These are phyloP conservation scores for Aphodius granarius DNA, from an alignment of 2,888 invertebrate genomes.

Conservation along the genomic window DNA sequence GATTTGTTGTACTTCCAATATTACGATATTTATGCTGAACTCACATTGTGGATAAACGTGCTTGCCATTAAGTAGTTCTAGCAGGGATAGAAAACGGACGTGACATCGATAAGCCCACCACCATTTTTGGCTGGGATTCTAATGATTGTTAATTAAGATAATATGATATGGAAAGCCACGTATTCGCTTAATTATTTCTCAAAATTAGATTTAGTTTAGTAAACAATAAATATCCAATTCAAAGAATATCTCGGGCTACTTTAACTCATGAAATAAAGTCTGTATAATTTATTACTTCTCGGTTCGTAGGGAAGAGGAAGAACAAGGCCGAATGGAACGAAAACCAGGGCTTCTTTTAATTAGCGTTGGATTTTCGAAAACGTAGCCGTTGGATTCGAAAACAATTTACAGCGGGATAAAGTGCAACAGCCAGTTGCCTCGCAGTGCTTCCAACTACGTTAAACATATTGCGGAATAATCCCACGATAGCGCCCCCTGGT, in stretches of 20 bases:
- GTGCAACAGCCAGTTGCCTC: not conserved
- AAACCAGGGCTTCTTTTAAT: not conserved
- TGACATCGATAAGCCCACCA: not conserved
- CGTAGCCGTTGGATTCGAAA: not conserved
- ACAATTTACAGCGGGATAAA: not conserved
- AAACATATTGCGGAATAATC: not conserved
- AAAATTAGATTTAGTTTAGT: slow-evolving; percentile 29
- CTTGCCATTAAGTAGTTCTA: not conserved
- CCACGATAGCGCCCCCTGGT: not conserved
- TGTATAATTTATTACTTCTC: not conserved
- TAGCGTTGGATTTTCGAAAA: not conserved
- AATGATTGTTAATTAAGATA: not conserved
- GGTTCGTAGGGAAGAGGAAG: not conserved
- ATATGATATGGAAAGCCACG: slow-evolving; percentile 25
- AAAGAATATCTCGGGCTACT: slow-evolving; percentile 19
- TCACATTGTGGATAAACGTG: not conserved
- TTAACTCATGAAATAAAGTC: not conserved
- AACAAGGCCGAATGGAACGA: not conserved
- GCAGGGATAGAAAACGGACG: not conserved
- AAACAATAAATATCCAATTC: slow-evolving; percentile 27
- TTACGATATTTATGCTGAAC: not conserved
- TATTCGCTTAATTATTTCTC: slow-evolving; percentile 33
- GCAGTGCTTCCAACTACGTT: not conserved
- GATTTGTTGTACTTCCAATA: not conserved
- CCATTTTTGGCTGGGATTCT: not conserved